phyloP scores from a whole-genome alignment of 2,888 invertebrate genomes.

The Trisateles emortualis region DNA sequence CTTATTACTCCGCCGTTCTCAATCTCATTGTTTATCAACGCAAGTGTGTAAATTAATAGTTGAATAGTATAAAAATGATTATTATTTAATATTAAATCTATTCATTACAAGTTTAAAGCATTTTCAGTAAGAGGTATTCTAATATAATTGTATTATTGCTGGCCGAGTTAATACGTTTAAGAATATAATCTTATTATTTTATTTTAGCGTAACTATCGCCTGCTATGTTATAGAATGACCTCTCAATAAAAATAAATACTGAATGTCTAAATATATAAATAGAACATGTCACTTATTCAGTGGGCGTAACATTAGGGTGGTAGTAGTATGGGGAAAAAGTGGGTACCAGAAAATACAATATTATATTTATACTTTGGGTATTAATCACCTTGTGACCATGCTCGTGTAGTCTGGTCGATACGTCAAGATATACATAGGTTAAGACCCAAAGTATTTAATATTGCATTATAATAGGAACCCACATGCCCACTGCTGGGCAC shows the following conservation, averaged over 20 bases:
- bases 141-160: slow-evolving; percentile 40
- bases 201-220: slow-evolving; percentile 18
- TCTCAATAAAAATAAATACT: slow-evolving; percentile 49
- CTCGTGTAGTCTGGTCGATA: too few species aligned
- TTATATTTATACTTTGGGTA: too few species aligned
- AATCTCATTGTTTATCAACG: slow-evolving; percentile 4
- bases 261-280: slow-evolving; percentile 22
- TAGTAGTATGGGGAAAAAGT: too few species aligned
- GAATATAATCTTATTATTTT: slow-evolving; percentile 17
- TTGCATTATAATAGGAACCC: too few species aligned
- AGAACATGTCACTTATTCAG: too few species aligned
- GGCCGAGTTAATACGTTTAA: slow-evolving; percentile 24
- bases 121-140: slow-evolving; percentile 53
- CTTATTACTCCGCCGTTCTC: background rate
- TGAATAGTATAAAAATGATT: slow-evolving; percentile 43
- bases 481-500: too few species aligned
- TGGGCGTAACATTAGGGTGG: too few species aligned
- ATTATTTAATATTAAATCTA: slow-evolving; percentile 48
- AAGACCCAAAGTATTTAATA: too few species aligned
- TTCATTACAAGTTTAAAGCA: slow-evolving; percentile 54
- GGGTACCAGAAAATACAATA: too few species aligned
- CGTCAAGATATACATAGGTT: too few species aligned
- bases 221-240: slow-evolving; percentile 32
- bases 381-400: too few species aligned
- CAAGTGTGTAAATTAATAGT: slow-evolving; percentile 23